These are phyloP conservation scores for Desmodus rotundus DNA, from an alignment of 2,113 vertebrate genomes.

Conservation along the genomic window DNA sequence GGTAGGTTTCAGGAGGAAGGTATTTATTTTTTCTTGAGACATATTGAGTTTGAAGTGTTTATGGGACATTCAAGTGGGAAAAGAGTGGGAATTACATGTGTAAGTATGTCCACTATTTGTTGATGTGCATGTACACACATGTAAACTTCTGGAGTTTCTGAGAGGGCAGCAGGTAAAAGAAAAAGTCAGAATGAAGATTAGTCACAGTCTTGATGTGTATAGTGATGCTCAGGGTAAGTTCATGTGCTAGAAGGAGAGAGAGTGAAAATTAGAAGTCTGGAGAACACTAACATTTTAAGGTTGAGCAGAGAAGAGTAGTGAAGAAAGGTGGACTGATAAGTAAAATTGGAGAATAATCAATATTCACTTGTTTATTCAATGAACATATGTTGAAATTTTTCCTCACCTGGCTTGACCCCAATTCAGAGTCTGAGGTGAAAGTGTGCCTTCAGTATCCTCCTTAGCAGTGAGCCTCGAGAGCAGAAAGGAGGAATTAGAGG, in stretches of 20 bases:
- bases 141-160: not conserved
- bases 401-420: not conserved
- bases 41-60: not conserved
- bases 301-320: not conserved
- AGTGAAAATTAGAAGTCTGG: not conserved
- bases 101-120: not conserved
- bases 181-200: not conserved
- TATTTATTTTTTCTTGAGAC: not conserved
- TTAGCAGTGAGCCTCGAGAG: not conserved
- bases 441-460: not conserved
- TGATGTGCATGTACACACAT: not conserved
- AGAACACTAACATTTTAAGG: not conserved
- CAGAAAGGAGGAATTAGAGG: not conserved
- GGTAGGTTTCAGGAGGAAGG: not conserved
- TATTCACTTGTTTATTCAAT: not conserved
- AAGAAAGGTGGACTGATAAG: not conserved
- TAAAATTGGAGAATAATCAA: not conserved
- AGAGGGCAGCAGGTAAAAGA: not conserved
- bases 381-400: not conserved
- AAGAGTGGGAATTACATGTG: not conserved
- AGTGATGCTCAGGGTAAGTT: not conserved
- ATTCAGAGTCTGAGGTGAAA: not conserved
- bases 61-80: not conserved
- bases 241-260: not conserved
- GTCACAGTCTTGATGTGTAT: not conserved